These are phyloP conservation scores for Chlorospingus semifuscus DNA, from an alignment of 2,797 vertebrate genomes.

Conservation along the genomic window DNA sequence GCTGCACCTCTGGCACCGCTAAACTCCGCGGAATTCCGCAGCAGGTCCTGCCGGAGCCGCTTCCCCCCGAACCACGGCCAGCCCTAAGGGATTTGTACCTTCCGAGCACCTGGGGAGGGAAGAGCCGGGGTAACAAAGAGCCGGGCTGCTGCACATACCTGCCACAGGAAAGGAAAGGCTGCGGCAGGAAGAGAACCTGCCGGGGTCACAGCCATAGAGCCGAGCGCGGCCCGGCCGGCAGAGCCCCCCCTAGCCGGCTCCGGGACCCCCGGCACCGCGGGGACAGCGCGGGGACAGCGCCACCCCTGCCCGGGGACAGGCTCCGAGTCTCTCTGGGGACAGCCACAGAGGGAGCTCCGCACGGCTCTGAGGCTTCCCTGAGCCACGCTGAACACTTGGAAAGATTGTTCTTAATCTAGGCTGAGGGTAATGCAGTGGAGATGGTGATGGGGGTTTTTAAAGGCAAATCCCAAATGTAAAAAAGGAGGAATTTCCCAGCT, in stretches of 20 bases:
- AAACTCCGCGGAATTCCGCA: not conserved
- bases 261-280: not conserved
- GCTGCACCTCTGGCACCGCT: not conserved
- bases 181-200: constrained; percentile 63
- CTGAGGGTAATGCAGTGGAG: not conserved
- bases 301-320: not conserved
- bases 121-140: constrained; percentile 54
- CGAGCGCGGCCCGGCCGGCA: not conserved
- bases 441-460: not conserved
- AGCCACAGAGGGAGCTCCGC: rapidly evolving
- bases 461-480: not conserved
- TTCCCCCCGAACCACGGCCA: not conserved
- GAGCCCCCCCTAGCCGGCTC: constrained; percentile 46
- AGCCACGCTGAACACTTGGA: rapidly evolving
- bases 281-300: no score
- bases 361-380: not conserved
- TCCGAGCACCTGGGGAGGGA: not conserved
- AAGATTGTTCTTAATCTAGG: not conserved
- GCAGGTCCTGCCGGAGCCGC: not conserved
- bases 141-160: constrained; percentile 36
- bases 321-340: not conserved
- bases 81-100: not conserved
- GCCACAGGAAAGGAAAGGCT: constrained; percentile 50
- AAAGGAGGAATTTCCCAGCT: not conserved
- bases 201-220: constrained; percentile 63